Base-by-base conservation (phyloP, 1,140 invertebrate species). In the Zaprionus inermis region DNA sequence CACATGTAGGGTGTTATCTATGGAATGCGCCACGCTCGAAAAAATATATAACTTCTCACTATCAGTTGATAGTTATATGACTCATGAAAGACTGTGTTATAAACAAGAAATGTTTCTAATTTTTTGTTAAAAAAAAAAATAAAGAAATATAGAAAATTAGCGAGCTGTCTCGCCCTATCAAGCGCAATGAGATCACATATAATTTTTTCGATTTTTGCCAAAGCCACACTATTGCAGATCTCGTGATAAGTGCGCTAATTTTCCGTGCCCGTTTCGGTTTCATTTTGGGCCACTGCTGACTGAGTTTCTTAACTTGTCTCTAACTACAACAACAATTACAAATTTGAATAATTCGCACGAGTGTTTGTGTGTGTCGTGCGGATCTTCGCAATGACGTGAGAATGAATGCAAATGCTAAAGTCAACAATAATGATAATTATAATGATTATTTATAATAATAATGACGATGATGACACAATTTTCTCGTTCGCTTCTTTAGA, bases 361-460 rank as follows among this genome's bases (percentile, higher is more conserved):
- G 34, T 46, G 7, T 38, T 18, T 41, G 24, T n/a, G 10, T 24
- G 11, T 44, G 1, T 16, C 18, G 22, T 20, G 44, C 7, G 46
- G 14, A 59, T 14, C 14, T 49, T 69, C 54, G 46, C 63, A 44
- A 52, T 72, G 49, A 69, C 44, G 70, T 67, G 70, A 67, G 63
- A 72, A 72, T 59, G 70, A 72, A 72, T 72, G 70, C 32, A 59
- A 72, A 72, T 72, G 70, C 44, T 44, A 16, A 67, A 72, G 58
- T 72, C 70, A 67, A 67, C 70, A 72, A 72, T 72, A 72, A 72
- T 72, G 63, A 59, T 72, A 59, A 59, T 67, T 67, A 64, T 64
- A 28, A 67, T 67, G 49, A 67, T 52, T 46, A 46, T 65, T 46
- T 44, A 30, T 57, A 34, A 57, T 57, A 34, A 57, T 72, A 49